Conservation (phyloP, 2,888 invertebrate genomes). For the Hymenopus coronatus region DNA sequence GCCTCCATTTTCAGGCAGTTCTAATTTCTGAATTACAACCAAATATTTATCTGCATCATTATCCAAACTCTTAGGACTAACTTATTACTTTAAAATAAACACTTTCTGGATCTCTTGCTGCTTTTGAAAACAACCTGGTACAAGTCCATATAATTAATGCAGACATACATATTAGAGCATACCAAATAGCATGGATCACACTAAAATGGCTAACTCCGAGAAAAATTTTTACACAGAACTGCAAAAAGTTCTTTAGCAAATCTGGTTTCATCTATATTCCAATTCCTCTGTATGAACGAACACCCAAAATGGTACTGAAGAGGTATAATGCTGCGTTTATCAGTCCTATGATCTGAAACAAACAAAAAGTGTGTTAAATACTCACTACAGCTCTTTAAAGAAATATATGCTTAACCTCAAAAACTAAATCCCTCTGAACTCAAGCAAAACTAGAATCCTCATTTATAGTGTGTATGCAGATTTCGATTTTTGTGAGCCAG, state of each 20-base stretch:
- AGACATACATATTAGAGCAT: background rate
- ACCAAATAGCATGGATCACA: background rate
- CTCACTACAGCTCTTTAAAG: too few species aligned
- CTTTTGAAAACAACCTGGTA: background rate
- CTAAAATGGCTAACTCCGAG: background rate
- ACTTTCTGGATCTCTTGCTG: background rate
- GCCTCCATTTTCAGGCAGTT: background rate
- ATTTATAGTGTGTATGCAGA: too few species aligned
- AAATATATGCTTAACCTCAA: too few species aligned
- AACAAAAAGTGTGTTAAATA: background rate
- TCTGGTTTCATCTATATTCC: conserved; percentile 17
- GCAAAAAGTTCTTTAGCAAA: background rate
- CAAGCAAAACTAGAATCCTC: too few species aligned
- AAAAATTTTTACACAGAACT: background rate
- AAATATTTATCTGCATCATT: too few species aligned
- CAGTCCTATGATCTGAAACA: conserved; percentile 70
- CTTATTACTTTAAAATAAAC: background rate
- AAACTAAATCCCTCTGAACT: too few species aligned
- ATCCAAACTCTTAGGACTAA: too few species aligned
- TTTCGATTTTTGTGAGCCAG: too few species aligned
- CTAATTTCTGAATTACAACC: background rate
- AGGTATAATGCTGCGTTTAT: conserved; percentile 70
- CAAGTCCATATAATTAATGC: background rate
- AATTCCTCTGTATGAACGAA: conserved; percentile 63
- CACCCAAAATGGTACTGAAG: conserved; percentile 73